Evolutionary conservation across 2,797 vertebrate genomes (phyloP).

Genomic region (Microtus obscurus): DNA sequence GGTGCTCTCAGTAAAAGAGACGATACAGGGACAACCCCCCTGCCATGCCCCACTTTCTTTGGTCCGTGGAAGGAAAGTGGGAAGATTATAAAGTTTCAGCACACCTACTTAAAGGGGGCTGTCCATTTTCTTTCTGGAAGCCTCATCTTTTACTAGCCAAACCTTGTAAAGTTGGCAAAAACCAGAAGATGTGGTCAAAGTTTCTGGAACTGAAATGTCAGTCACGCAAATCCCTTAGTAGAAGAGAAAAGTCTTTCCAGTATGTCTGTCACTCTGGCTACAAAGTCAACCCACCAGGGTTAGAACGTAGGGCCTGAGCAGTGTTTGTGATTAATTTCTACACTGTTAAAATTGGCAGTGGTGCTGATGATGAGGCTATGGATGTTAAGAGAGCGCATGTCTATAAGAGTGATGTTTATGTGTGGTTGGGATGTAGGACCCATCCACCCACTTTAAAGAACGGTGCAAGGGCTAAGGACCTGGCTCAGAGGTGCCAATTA

Average conservation of each 20-base stretch:
- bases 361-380: not conserved
- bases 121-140: not conserved
- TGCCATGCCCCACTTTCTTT: not conserved
- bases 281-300: not conserved
- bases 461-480: not conserved
- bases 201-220: slow-evolving; percentile 35
- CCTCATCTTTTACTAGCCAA: slow-evolving; percentile 9
- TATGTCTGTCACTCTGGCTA: not conserved
- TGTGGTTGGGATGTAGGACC: not conserved
- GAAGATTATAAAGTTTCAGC: not conserved
- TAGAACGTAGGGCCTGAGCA: not conserved
- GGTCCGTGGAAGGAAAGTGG: slow-evolving; percentile 14
- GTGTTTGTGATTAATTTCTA: slow-evolving; percentile 37
- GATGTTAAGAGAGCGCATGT: slow-evolving; percentile 8
- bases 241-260: slow-evolving; percentile 5
- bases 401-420: not conserved
- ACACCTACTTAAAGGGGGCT: not conserved
- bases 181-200: not conserved
- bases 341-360: not conserved
- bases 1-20: slow-evolving; percentile 26
- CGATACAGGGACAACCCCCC: not conserved
- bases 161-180: not conserved
- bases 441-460: slow-evolving; percentile 21
- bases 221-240: not conserved
- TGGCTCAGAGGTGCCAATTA: not conserved